phyloP scores from a whole-genome alignment of 1,140 invertebrate species.

The Adelges cooleyi region DNA sequence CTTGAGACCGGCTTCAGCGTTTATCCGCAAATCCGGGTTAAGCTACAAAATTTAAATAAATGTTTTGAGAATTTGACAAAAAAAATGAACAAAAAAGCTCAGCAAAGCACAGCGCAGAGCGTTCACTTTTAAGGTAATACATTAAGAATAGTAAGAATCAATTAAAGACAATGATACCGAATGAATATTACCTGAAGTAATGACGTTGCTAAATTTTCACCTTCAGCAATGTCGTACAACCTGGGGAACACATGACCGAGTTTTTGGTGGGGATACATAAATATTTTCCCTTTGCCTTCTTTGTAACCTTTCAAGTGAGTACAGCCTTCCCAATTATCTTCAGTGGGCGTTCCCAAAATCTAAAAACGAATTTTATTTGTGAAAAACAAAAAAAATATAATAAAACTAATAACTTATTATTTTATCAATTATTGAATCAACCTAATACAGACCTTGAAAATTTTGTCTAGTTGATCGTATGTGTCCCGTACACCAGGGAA shows the following conservation, averaged over 20 bases:
- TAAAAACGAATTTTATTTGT: conserved; percentile 35
- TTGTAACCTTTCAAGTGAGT: conserved; percentile 74
- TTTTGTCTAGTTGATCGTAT: conserved; percentile 91
- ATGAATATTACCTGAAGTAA: conserved; percentile 51
- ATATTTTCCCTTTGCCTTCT: conserved; percentile 54
- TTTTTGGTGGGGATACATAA: conserved; percentile 61
- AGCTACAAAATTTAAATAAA: conserved; percentile 49
- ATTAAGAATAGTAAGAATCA: too few relatives aligned
- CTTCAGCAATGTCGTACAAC: conserved; percentile 72
- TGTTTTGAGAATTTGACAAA: too few relatives aligned
- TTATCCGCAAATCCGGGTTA: conserved; percentile 73
- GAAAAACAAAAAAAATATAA: conserved; percentile 10
- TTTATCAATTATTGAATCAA: neutral
- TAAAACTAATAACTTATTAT: conserved; percentile 7
- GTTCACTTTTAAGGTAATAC: too few relatives aligned
- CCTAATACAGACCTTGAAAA: conserved; percentile 62
- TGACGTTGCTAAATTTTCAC: conserved; percentile 72
- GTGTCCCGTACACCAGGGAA: conserved; percentile 92
- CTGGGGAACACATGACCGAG: conserved; percentile 78
- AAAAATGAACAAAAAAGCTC: too few relatives aligned
- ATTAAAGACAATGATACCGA: neutral
- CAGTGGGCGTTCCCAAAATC: conserved; percentile 82
- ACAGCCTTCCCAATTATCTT: conserved; percentile 82
- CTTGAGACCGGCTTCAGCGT: conserved; percentile 72
- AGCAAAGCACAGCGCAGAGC: too few relatives aligned